Percentiles rank a stretch among this genome's conserved stretches.
These are phyloP conservation scores for Paracanthobrama guichenoti DNA, from an alignment of 2,113 vertebrate species.

Conservation along the genomic window DNA sequence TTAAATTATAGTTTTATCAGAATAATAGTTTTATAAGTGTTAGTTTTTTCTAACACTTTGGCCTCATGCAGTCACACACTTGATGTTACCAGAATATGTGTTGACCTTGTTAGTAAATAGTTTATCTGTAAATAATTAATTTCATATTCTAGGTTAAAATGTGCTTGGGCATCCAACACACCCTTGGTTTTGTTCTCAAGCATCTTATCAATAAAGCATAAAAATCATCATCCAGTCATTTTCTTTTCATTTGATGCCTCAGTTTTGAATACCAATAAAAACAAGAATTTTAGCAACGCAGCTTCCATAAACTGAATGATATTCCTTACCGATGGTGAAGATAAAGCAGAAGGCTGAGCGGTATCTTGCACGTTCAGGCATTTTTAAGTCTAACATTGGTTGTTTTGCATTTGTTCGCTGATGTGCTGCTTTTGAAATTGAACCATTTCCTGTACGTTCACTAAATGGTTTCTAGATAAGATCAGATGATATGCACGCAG, in stretches of 20 bases:
- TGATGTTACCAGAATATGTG: neutral
- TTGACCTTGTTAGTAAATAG: neutral
- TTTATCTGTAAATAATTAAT: neutral
- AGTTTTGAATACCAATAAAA: neutral
- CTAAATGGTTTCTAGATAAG: constrained; percentile 50
- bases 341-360: constrained; percentile 42
- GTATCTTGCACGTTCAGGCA: neutral
- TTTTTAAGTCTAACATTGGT: neutral
- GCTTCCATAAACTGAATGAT: neutral
- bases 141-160: neutral
- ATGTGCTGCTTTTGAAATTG: constrained; percentile 5
- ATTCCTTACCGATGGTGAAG: constrained; percentile 66
- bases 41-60: too few species aligned
- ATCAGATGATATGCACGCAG: constrained; percentile 32
- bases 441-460: constrained; percentile 63
- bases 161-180: neutral
- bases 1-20: too few species aligned
- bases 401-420: neutral
- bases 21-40: too few species aligned
- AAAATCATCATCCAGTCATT: neutral
- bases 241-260: neutral
- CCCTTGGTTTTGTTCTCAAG: neutral
- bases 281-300: neutral
- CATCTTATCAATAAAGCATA: too few species aligned
- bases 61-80: neutral